A percentile compares a stretch with the other conserved stretches of the same genome.
phyloP scores from a whole-genome alignment of 1,140 invertebrate species.

The Ceratitis capitata region DNA sequence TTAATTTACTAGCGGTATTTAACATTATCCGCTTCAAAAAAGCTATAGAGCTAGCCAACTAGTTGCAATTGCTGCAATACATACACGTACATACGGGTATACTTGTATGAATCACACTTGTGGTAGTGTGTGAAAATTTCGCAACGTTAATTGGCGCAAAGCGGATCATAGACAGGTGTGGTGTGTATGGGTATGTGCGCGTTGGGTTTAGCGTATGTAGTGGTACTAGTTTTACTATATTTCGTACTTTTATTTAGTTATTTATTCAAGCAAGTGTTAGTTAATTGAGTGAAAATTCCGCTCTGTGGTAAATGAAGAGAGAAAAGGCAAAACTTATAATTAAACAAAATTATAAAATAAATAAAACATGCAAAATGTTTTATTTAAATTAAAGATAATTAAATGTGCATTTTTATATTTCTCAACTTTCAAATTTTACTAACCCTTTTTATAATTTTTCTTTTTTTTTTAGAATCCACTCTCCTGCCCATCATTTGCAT shows the following conservation, averaged over 20 bases:
- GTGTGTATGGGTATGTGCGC: not conserved
- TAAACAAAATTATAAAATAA: not conserved
- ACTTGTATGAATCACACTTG: not conserved
- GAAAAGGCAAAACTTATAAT: not conserved
- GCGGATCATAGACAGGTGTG: not conserved
- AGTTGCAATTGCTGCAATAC: not conserved
- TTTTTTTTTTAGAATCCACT: not conserved
- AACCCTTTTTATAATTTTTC: not conserved
- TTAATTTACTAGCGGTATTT: too few relatives aligned
- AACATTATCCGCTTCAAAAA: too few relatives aligned
- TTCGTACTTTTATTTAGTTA: not conserved
- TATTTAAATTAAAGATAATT: not conserved
- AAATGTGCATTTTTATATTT: not conserved
- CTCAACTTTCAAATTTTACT: not conserved
- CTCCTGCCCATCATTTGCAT: constrained; percentile 9
- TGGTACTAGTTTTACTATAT: not conserved
- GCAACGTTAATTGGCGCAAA: constrained; percentile 14
- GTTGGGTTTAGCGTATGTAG: not conserved
- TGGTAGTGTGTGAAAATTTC: not conserved
- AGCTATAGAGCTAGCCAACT: too few relatives aligned
- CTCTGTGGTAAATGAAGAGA: not conserved
- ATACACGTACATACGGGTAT: not conserved
- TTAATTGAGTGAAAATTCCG: too few relatives aligned
- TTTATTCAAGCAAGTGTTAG: not conserved
- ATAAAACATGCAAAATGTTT: not conserved